Percentiles rank a stretch among this genome's conserved stretches.
phyloP scores from a whole-genome alignment of 2,797 vertebrate genomes.

The Hippopotamyrus pictus region DNA sequence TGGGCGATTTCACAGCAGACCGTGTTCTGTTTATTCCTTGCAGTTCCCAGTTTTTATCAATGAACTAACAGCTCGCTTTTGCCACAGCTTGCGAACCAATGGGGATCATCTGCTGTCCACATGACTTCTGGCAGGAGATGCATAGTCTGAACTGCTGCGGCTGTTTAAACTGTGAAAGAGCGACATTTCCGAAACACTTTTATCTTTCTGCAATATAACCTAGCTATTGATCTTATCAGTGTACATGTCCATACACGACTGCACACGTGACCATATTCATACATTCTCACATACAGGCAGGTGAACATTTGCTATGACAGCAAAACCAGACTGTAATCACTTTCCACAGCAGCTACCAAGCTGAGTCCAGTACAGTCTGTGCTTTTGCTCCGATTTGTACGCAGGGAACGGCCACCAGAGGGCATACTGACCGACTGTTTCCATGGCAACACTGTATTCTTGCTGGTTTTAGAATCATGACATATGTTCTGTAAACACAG shows the following conservation, averaged over 20 bases:
- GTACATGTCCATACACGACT: not conserved
- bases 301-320: not conserved
- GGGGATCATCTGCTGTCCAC: not conserved
- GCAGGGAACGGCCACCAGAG: not conserved
- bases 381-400: not conserved
- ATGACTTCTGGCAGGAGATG: not conserved
- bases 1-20: constrained; percentile 7
- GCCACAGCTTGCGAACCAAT: constrained; percentile 1
- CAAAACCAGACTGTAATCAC: not conserved
- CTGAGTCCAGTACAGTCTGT: not conserved
- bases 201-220: not conserved
- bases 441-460: constrained; percentile 20
- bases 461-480: constrained; percentile 3
- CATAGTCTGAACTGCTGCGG: not conserved
- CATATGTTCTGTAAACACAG: not conserved
- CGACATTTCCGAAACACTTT: not conserved
- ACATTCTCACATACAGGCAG: not conserved
- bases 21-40: constrained; percentile 2
- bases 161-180: not conserved
- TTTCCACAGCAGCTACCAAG: not conserved
- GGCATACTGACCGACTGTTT: constrained; percentile 6
- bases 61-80: constrained; percentile 6
- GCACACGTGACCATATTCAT: not conserved
- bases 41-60: constrained; percentile 18
- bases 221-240: not conserved